Conservation (phyloP, 2,113 vertebrate species). For the Neodon shergylaensis region DNA sequence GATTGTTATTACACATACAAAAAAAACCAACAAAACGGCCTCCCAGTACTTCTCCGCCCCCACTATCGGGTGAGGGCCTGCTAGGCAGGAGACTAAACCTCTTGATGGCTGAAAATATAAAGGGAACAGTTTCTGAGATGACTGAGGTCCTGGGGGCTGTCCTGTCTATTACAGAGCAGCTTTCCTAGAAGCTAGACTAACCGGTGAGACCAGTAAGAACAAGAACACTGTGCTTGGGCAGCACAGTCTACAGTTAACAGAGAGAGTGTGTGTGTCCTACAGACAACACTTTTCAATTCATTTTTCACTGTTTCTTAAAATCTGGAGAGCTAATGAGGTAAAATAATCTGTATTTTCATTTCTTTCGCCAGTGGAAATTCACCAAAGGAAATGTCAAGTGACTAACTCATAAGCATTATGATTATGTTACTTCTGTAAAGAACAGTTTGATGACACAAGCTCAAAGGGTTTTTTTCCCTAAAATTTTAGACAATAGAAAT, state of each 20-base stretch:
- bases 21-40: not conserved
- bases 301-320: slow-evolving; percentile 39
- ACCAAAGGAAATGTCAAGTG: slow-evolving; percentile 5
- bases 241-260: not conserved
- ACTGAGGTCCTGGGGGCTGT: not conserved
- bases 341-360: not conserved
- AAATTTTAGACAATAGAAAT: slow-evolving; percentile 42
- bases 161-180: not conserved
- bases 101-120: slow-evolving; percentile 7
- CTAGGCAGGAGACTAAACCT: slow-evolving; percentile 13
- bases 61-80: not conserved
- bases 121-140: not conserved
- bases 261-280: not conserved
- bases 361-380: slow-evolving; percentile 10
- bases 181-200: not conserved
- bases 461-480: not conserved
- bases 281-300: not conserved
- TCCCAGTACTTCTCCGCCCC: not conserved
- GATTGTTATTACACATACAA: slow-evolving; percentile 12
- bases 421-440: slow-evolving; percentile 14
- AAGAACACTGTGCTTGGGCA: not conserved
- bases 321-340: slow-evolving; percentile 39
- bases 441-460: not conserved
- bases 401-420: slow-evolving; percentile 37
- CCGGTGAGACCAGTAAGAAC: not conserved